These are phyloP conservation scores for Xylocampa areola DNA, from an alignment of 2,888 invertebrate species.

Conservation along the genomic window DNA sequence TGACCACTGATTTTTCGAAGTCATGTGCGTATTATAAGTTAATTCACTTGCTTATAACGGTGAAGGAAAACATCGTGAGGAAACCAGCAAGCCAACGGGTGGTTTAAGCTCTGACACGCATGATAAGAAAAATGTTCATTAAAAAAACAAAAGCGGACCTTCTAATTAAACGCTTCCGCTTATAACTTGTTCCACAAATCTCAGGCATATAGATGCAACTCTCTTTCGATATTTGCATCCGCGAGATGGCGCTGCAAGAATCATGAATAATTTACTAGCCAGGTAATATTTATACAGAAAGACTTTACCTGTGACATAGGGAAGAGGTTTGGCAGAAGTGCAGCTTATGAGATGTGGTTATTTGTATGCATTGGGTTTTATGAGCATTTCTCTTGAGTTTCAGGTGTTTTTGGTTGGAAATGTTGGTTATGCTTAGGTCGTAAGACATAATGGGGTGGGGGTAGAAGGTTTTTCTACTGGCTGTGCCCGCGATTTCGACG, in stretches of 20 bases:
- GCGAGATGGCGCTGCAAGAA: conserved; percentile 51
- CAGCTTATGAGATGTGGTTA: conserved; percentile 26
- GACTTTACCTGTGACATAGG: conserved; percentile 44
- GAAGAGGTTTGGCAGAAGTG: conserved; percentile 24
- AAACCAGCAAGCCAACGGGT: no score
- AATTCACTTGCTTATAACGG: no score
- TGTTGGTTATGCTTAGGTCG: no score
- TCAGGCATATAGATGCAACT: conserved; percentile 51
- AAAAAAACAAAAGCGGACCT: no score
- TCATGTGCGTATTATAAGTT: no score
- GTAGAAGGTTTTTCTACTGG: no score
- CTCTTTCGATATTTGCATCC: conserved; percentile 61
- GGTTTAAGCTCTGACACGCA: no score
- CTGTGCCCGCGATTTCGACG: no score
- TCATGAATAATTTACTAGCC: conserved; percentile 57
- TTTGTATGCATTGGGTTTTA: conserved; percentile 9
- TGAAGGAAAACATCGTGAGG: no score
- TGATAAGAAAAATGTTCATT: no score
- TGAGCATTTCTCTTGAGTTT: neutral
- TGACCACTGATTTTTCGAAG: no score
- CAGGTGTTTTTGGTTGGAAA: neutral
- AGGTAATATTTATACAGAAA: conserved; percentile 55
- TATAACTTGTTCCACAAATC: neutral
- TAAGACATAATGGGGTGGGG: no score
- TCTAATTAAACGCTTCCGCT: conserved; percentile 20